Percentiles rank a stretch among this genome's conserved stretches.
phyloP scores from a whole-genome alignment of 2,797 vertebrate species.

The Picus viridis region DNA sequence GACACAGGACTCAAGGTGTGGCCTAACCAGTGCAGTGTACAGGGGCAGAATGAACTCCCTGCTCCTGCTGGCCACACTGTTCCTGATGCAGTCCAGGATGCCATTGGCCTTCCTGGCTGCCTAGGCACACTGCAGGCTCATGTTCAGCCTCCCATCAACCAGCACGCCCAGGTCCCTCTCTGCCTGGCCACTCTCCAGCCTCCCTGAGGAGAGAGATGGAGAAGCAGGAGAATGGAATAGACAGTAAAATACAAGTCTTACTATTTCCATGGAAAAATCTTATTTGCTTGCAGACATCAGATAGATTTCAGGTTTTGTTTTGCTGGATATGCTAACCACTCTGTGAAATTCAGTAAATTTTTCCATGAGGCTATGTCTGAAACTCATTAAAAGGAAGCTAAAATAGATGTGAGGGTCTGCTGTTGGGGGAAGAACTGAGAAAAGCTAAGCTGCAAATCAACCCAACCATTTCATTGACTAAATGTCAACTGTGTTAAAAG shows the following conservation, averaged over 20 bases:
- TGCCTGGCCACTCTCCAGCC: no score
- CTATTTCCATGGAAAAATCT: neutral
- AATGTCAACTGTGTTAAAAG: neutral
- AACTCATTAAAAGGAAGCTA: slow-evolving; percentile 8
- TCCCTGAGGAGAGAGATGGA: no score
- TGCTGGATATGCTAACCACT: neutral
- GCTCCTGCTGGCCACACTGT: no score
- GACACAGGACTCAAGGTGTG: no score
- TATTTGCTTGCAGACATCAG: neutral
- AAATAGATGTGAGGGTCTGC: neutral
- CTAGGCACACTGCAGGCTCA: no score
- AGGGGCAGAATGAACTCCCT: no score
- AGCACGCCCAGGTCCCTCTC: no score
- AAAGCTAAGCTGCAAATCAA: neutral
- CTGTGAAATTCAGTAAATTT: neutral
- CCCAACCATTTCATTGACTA: neutral
- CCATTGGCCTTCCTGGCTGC: no score
- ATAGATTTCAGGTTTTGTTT: neutral
- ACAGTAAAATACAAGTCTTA: neutral
- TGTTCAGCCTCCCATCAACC: no score
- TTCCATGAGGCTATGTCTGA: neutral
- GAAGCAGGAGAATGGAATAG: neutral
- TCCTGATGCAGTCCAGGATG: no score
- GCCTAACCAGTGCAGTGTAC: no score
- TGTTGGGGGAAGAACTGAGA: neutral